Conservation (phyloP, 2,888 invertebrate species). For the Melanostoma mellinum region DNA sequence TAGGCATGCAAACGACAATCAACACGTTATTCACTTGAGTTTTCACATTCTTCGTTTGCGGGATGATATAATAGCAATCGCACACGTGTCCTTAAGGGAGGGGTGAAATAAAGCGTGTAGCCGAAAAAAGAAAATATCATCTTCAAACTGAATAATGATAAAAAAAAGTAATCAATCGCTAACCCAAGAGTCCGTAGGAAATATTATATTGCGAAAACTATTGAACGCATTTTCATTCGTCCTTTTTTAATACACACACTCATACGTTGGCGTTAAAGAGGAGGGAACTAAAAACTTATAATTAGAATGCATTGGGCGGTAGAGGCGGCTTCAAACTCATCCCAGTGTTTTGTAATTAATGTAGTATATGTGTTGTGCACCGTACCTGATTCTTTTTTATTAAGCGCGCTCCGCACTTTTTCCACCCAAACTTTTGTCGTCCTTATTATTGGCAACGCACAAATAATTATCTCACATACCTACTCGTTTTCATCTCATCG, state of each 20-base stretch:
- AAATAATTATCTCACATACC: constrained; percentile 62
- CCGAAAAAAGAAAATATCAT: neutral
- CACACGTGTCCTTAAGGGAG: constrained; percentile 55
- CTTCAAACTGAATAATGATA: constrained; percentile 10
- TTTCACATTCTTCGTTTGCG: constrained; percentile 24
- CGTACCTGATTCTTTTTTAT: constrained; percentile 50
- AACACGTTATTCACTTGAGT: constrained; percentile 59
- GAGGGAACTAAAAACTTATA: constrained; percentile 53
- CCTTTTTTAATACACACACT: constrained; percentile 5
- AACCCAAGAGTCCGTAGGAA: neutral
- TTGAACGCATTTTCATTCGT: constrained; percentile 52
- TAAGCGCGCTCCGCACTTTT: constrained; percentile 23
- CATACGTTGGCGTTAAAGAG: constrained; percentile 35
- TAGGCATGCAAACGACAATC: constrained; percentile 46
- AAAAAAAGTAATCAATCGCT: constrained; percentile 21
- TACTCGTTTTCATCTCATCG: neutral
- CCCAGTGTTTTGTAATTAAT: constrained; percentile 53
- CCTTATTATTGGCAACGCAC: constrained; percentile 67
- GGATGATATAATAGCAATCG: constrained; percentile 19
- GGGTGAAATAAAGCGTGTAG: neutral
- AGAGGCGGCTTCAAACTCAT: neutral
- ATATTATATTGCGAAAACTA: neutral
- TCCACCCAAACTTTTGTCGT: constrained; percentile 29
- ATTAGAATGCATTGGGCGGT: constrained; percentile 51
- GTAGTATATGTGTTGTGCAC: constrained; percentile 23